Evolutionary conservation across 2,888 invertebrate species (phyloP).

Genomic region (Ischnura elegans): DNA sequence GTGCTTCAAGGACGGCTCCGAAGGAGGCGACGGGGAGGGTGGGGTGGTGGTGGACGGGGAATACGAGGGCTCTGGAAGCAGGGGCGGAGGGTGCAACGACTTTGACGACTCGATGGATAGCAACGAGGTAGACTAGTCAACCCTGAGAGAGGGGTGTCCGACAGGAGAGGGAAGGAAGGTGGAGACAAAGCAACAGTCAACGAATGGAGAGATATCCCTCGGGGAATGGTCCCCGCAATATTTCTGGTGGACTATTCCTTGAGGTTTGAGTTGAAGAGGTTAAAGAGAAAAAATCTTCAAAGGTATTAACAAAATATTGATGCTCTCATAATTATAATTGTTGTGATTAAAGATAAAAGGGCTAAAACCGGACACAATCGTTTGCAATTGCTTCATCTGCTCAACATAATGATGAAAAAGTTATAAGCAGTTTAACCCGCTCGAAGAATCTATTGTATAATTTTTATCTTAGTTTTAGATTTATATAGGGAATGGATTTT

Average conservation of each 20-base stretch:
- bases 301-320: slow-evolving; percentile 38
- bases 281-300: background rate
- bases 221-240: slow-evolving; percentile 6
- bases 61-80: slow-evolving; percentile 5
- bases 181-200: slow-evolving; percentile 17
- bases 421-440: background rate
- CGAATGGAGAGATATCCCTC: background rate
- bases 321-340: slow-evolving; percentile 37
- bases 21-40: slow-evolving; percentile 29
- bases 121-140: slow-evolving; percentile 59
- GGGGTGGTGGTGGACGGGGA: slow-evolving; percentile 20
- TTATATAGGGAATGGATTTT: slow-evolving; percentile 29
- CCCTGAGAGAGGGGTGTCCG: background rate
- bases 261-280: slow-evolving; percentile 33
- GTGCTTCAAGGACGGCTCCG: slow-evolving; percentile 85
- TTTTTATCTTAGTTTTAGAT: slow-evolving; percentile 59
- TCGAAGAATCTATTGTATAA: slow-evolving; percentile 31
- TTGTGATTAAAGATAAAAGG: background rate
- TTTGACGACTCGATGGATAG: slow-evolving; percentile 57
- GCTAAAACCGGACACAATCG: slow-evolving; percentile 4
- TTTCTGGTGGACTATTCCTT: slow-evolving; percentile 24
- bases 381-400: slow-evolving; percentile 56
- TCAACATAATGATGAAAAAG: slow-evolving; percentile 41
- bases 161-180: background rate
- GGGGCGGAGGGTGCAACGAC: slow-evolving; percentile 50